Conservation (phyloP, 2,113 vertebrate genomes). For the Cebidichthys violaceus region DNA sequence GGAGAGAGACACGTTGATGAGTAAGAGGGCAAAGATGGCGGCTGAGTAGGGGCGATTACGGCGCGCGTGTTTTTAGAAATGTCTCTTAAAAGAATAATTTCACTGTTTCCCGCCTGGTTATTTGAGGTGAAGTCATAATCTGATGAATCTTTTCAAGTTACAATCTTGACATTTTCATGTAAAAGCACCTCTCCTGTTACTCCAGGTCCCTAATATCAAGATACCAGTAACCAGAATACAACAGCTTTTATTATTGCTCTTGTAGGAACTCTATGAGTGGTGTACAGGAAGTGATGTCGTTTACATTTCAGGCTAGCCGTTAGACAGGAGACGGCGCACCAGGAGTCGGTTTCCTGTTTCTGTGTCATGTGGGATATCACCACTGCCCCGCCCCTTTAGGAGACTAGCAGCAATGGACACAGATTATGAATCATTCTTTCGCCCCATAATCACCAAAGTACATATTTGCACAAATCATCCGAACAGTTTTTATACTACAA, state of each 20-base stretch:
- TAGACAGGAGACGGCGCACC: too few relatives aligned
- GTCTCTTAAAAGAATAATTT: constrained; percentile 64
- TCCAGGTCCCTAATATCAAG: constrained; percentile 5
- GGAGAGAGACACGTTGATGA: constrained; percentile 69
- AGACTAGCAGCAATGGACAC: background rate
- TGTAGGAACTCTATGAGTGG: constrained; percentile 4
- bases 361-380: too few relatives aligned
- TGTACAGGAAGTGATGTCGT: constrained; percentile 20
- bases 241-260: constrained; percentile 28
- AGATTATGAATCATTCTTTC: background rate
- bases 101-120: constrained; percentile 58
- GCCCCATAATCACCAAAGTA: background rate
- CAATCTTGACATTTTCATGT: constrained; percentile 41
- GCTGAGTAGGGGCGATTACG: constrained; percentile 58
- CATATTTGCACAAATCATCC: background rate
- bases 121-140: constrained; percentile 58
- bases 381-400: background rate
- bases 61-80: constrained; percentile 39
- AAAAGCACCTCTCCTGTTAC: constrained; percentile 24
- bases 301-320: constrained; percentile 14
- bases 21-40: constrained; percentile 74
- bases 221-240: constrained; percentile 24
- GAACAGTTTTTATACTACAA: background rate
- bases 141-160: constrained; percentile 50
- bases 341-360: background rate